Evolutionary conservation across 1,140 invertebrate species (phyloP), one percentile per base, ranked within the genome.

Genomic region (Drosophila melanica): DNA sequence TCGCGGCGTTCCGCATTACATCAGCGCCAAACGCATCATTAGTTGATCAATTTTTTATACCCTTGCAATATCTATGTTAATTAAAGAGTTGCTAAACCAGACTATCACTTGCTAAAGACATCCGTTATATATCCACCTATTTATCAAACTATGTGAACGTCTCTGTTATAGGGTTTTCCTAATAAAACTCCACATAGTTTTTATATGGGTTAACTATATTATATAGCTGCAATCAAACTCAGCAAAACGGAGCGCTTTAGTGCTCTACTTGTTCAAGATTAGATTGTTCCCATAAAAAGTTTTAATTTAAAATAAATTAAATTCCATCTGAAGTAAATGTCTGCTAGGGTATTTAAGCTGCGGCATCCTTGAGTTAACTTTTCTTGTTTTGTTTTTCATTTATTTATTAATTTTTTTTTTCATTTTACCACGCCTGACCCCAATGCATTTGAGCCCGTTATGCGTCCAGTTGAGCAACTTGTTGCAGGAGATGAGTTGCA

Each of bases 391-490:
- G 18, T 42, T 41, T 7, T 54, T 42, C 33, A 41, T 37, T 60
- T 60, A 47, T 37, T 60, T 48, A 35, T 48, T 47, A 48, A 18
- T 39, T 44, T 45, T 16, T 37, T 27, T 27, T 7, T 27, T n/a
- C n/a, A 23, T 37, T 44, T 12, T 35, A 9, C 33, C 18, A 47
- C 14, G 66, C 3, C 57, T 75, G 67, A 75, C 72, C 72, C 35
- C 72, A 70, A 58, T 64, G 66, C 41, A n/a, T 53, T 45, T 65
- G 41, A 20, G 44, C n/a, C 71, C 71, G 65, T 60, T 74, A 60
- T 63, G 55, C 18, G 50, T 70, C 71, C 71, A 75, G 66, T 70
- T 70, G 53, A 23, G 50, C 72, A 70, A 75, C 72, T 75, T 75
- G 67, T 75, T 75, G 60, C 67, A 54, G 45, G 18, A 37, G 62